Evolutionary conservation across 2,888 invertebrate species (phyloP).

Genomic region (Rhagophthalmus giganteus): DNA sequence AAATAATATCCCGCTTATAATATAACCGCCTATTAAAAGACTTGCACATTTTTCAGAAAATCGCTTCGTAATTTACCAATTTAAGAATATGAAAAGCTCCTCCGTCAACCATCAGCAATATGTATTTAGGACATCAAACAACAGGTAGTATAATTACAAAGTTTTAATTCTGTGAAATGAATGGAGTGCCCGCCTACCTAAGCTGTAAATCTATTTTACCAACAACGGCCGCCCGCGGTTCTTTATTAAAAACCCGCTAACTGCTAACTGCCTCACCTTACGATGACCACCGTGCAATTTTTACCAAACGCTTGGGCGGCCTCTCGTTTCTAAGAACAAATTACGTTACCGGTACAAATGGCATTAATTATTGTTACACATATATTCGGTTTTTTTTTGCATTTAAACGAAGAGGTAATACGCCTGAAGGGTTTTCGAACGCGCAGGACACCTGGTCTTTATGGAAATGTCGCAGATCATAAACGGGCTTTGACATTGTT

Average conservation of each 20-base stretch:
- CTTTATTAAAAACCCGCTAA: conserved; percentile 31
- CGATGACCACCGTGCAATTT: conserved; percentile 19
- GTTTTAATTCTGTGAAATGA: conserved; percentile 35
- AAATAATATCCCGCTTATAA: no score
- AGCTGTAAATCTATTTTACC: conserved; percentile 32
- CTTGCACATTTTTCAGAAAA: no score
- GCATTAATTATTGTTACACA: no score
- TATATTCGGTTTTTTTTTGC: no score
- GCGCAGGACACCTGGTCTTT: no score
- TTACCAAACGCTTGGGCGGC: conserved; percentile 16
- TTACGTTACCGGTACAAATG: no score
- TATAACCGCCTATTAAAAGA: no score
- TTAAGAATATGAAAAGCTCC: conserved; percentile 9
- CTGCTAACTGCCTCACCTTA: conserved; percentile 27
- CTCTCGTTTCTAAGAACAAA: conserved; percentile 1
- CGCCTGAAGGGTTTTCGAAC: no score
- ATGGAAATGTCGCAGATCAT: no score
- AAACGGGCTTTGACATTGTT: no score
- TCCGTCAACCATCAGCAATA: conserved; percentile 9
- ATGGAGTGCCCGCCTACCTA: conserved; percentile 28
- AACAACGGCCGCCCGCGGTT: conserved; percentile 32
- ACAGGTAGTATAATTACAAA: conserved; percentile 36
- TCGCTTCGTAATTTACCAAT: not conserved
- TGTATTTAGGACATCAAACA: conserved; percentile 32
- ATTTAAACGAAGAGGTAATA: no score